phyloP scores from a whole-genome alignment of 2,113 vertebrate species.

The Muntiacus reevesi region DNA sequence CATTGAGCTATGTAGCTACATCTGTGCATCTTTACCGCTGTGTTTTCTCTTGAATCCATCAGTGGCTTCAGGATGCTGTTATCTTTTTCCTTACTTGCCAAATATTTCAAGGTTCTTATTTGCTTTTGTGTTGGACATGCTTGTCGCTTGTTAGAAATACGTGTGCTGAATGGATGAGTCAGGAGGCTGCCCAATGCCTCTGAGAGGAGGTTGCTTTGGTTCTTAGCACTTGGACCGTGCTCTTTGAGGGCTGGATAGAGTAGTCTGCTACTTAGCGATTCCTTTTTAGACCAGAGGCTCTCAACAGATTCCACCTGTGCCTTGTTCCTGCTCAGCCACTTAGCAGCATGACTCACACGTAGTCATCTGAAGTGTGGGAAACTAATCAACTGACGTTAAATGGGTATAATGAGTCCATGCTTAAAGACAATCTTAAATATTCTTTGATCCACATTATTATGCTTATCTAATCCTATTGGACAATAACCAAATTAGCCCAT shows the following conservation, averaged over 20 bases:
- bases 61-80: background rate
- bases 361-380: background rate
- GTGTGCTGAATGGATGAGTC: background rate
- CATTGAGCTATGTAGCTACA: background rate
- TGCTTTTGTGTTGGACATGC: background rate
- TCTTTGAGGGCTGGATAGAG: background rate
- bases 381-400: background rate
- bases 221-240: background rate
- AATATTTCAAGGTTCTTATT: background rate
- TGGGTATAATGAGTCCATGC: background rate
- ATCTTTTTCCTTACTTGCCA: background rate
- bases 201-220: background rate
- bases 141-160: background rate
- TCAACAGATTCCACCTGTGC: background rate
- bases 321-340: background rate
- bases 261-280: background rate
- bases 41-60: background rate
- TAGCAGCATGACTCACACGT: background rate
- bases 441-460: too few relatives aligned
- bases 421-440: background rate
- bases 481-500: too few relatives aligned
- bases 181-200: background rate
- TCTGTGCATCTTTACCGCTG: background rate
- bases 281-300: background rate
- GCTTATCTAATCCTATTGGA: too few relatives aligned